Evolutionary conservation across 2,797 vertebrate species (phyloP), one percentile per base, ranked within the genome.

Genomic region (Falco concolor): DNA sequence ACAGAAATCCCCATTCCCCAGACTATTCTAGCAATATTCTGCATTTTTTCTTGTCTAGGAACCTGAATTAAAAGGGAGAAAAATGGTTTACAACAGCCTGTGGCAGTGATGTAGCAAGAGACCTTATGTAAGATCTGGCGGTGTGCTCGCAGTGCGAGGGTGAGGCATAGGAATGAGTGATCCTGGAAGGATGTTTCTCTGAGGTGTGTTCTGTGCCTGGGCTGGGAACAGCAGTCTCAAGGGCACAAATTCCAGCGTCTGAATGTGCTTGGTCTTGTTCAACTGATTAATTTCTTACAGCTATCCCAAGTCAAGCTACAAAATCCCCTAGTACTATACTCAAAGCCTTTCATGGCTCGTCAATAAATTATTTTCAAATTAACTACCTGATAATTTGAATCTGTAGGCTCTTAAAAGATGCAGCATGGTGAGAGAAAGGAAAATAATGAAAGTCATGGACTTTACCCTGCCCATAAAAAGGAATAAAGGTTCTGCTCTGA

Each of bases 241-340:
- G 96, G 96, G 96, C 96, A 96, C 95, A 92, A 95, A 97, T 97
- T 96, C 95, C 96, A 96, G 63, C 6, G 12, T 49, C 80, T 96
- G 94, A 95, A 97, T 97, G 94, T 96, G 96, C 94, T 96, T 96
- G 94, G 95, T 96, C 96, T 97, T 96, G 94, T 97, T 95, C 89
- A 82, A 30, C 95, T 73, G 85, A 96, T 96, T 96, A 92, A 96
- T 96, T 97, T 93, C 91, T 79, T 93, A 79, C 89, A 93, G 73
- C 83, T 91, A 91, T 86, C 91, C 77, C 74, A 74, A 91, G 70
- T 61, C 17, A 69, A 70, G 79, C 93, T 91, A 72, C 5, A 30
- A 91, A 94, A 96, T 90, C 77, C 74, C 94, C 67, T 25, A 5
- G 67, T 86, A 45, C 67, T 79, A 91, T 34, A 63, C 56, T 89